Evolutionary conservation across 2,113 vertebrate species (phyloP).

Genomic region (Callithrix jacchus): DNA sequence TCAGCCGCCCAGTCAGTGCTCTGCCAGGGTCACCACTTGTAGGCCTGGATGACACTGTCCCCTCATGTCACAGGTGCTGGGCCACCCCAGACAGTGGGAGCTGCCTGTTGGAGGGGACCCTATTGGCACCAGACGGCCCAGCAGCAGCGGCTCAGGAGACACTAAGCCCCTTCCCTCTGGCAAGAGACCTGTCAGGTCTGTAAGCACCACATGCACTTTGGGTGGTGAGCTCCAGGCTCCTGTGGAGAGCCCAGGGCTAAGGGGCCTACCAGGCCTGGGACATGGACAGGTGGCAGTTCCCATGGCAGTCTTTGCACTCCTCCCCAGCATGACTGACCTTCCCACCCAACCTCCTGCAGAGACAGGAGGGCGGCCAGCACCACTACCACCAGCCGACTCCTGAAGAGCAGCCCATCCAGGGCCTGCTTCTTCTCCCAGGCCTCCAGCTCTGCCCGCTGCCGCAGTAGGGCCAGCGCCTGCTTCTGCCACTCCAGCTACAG

Average conservation of each 20-base stretch:
- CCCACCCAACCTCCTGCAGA: neutral
- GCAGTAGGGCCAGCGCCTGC: constrained; percentile 61
- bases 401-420: constrained; percentile 66
- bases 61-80: too few species aligned
- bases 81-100: fast-evolving
- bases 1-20: fast-evolving
- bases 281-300: neutral
- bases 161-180: fast-evolving
- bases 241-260: neutral
- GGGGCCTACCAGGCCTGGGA: neutral
- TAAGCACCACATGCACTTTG: fast-evolving
- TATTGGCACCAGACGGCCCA: fast-evolving
- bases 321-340: neutral
- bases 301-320: fast-evolving
- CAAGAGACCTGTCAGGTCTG: neutral
- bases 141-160: fast-evolving
- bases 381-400: constrained; percentile 49
- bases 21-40: fast-evolving
- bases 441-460: constrained; percentile 69
- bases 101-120: neutral
- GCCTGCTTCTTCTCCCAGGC: constrained; percentile 69
- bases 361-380: neutral
- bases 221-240: neutral
- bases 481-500: constrained; percentile 55
- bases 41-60: neutral